These are phyloP conservation scores for Conomelus anceps DNA, from an alignment of 2,888 invertebrate species.

Conservation along the genomic window DNA sequence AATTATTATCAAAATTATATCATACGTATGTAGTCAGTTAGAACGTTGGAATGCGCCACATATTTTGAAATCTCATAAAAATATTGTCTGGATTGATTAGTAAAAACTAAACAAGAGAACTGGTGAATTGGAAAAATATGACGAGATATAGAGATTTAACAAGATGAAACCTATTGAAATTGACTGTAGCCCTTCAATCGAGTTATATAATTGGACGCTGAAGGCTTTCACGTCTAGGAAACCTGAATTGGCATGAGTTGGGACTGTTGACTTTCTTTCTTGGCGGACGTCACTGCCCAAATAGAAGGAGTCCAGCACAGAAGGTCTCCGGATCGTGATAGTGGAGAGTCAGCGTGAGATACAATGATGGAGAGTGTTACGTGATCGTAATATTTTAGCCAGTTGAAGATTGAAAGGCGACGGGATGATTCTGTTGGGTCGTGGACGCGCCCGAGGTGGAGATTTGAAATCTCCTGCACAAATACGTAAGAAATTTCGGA, in stretches of 20 bases:
- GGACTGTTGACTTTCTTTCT: neutral
- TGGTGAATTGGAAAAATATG: neutral
- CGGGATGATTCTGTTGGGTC: no score
- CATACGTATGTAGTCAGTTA: no score
- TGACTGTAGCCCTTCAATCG: neutral
- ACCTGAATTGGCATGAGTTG: neutral
- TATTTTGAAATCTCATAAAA: no score
- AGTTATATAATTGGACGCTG: neutral
- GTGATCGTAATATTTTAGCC: neutral
- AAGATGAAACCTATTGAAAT: neutral
- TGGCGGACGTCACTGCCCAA: neutral
- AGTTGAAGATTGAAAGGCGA: neutral
- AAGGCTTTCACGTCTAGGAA: neutral
- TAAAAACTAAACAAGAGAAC: no score
- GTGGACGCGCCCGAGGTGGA: neutral
- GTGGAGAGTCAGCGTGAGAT: no score
- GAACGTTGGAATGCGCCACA: no score
- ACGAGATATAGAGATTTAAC: neutral
- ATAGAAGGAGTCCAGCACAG: neutral
- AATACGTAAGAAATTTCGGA: neutral
- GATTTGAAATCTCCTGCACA: neutral
- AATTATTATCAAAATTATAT: no score
- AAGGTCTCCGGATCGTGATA: no score
- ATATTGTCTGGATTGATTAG: no score
- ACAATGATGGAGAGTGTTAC: neutral